Percentiles rank a stretch among this genome's conserved stretches.
Evolutionary conservation across 2,888 invertebrate species (phyloP).

Genomic region (Fabriciana adippe): DNA sequence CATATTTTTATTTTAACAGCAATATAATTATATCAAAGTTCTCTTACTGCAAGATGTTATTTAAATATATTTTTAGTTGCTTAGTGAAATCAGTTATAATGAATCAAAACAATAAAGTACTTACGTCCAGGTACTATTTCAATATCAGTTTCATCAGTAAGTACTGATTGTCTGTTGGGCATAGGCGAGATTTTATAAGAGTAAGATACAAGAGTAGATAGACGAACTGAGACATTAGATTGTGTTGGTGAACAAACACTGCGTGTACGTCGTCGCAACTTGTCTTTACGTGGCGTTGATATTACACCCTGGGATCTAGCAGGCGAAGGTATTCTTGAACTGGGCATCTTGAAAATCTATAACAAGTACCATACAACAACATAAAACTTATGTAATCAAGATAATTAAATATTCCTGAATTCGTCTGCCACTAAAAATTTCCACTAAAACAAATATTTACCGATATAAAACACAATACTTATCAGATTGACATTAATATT

Average conservation of each 20-base stretch:
- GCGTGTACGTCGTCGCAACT: slow-evolving; percentile 48
- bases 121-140: slow-evolving; percentile 62
- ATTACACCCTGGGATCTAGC: slow-evolving; percentile 56
- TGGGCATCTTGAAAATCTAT: slow-evolving; percentile 48
- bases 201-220: slow-evolving; percentile 54
- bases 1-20: too few relatives aligned
- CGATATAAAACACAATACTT: too few relatives aligned
- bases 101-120: slow-evolving; percentile 43
- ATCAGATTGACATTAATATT: too few relatives aligned
- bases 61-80: too few relatives aligned
- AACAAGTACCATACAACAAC: too few relatives aligned
- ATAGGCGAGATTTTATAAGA: slow-evolving; percentile 61
- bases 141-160: slow-evolving; percentile 66
- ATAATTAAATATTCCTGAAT: too few relatives aligned
- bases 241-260: slow-evolving; percentile 61
- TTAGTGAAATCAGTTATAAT: too few relatives aligned
- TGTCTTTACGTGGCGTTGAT: slow-evolving; percentile 51
- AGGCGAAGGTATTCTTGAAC: slow-evolving; percentile 59
- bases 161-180: slow-evolving; percentile 54
- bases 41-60: too few relatives aligned
- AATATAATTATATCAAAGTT: too few relatives aligned
- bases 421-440: too few relatives aligned
- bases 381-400: too few relatives aligned
- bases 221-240: slow-evolving; percentile 53
- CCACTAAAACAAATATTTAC: too few relatives aligned